Percentiles rank a stretch among this genome's conserved stretches.
These are phyloP conservation scores for Ips nitidus DNA, from an alignment of 1,140 invertebrate genomes.

Conservation along the genomic window DNA sequence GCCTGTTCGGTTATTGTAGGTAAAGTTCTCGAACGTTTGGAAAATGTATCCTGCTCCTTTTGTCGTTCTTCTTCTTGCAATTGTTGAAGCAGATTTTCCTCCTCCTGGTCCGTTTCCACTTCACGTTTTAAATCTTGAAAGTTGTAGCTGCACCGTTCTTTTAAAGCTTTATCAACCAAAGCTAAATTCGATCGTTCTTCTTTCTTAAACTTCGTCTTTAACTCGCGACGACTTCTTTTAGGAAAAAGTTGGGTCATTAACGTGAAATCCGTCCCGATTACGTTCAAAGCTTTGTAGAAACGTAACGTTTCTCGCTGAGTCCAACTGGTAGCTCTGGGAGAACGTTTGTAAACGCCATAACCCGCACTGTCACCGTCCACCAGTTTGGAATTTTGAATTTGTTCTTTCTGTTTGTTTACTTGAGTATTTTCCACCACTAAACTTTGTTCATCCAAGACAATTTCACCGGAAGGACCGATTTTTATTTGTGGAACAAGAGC, in stretches of 20 bases:
- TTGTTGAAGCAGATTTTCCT: slow-evolving; percentile 42
- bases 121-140: slow-evolving; percentile 54
- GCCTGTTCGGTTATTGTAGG: too few relatives aligned
- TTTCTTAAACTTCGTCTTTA: slow-evolving; percentile 73
- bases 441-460: slow-evolving; percentile 85
- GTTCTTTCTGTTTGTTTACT: slow-evolving; percentile 60
- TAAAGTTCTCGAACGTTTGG: background rate
- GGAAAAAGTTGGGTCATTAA: slow-evolving; percentile 84
- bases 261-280: slow-evolving; percentile 86
- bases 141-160: slow-evolving; percentile 54
- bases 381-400: slow-evolving; percentile 64
- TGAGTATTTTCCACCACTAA: slow-evolving; percentile 77
- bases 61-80: slow-evolving; percentile 38
- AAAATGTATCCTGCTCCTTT: slow-evolving; percentile 17
- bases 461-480: slow-evolving; percentile 82
- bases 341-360: slow-evolving; percentile 66
- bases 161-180: slow-evolving; percentile 54
- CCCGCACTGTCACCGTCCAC: slow-evolving; percentile 65
- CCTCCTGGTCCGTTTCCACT: slow-evolving; percentile 47
- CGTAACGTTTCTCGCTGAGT: slow-evolving; percentile 71
- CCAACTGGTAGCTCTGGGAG: slow-evolving; percentile 67
- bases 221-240: slow-evolving; percentile 70
- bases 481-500: slow-evolving; percentile 83
- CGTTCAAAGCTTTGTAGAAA: slow-evolving; percentile 86
- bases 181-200: slow-evolving; percentile 54